Evolutionary conservation across 2,113 vertebrate species (phyloP).

Genomic region (Strix aluco): DNA sequence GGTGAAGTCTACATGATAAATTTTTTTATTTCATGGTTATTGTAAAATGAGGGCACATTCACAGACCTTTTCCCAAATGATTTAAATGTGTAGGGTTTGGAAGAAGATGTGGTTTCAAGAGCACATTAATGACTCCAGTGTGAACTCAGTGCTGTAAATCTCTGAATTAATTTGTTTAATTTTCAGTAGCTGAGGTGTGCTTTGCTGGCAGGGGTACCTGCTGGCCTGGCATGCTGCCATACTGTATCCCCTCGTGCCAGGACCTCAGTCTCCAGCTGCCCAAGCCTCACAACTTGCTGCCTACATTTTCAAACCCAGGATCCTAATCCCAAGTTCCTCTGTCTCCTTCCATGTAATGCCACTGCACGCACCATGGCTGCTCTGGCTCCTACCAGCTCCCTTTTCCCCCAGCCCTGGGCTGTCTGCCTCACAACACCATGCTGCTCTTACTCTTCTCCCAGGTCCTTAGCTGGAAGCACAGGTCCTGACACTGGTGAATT

Average conservation of each 20-base stretch:
- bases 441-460: neutral
- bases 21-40: neutral
- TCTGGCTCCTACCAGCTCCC: neutral
- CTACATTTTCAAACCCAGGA: neutral
- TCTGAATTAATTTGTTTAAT: neutral
- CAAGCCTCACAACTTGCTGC: neutral
- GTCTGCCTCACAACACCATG: fast-evolving
- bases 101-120: neutral
- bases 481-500: neutral
- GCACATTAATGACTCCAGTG: neutral
- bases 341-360: neutral
- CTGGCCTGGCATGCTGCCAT: neutral
- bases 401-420: neutral
- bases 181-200: neutral
- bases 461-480: neutral
- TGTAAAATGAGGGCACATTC: neutral
- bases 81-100: neutral
- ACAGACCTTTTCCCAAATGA: neutral
- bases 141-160: neutral
- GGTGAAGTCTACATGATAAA: neutral
- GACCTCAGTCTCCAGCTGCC: neutral
- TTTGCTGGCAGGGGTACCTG: neutral
- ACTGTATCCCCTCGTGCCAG: neutral
- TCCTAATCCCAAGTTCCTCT: neutral
- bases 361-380: fast-evolving